These are phyloP conservation scores for Leiothrix lutea DNA, from an alignment of 2,113 vertebrate species.

Conservation along the genomic window DNA sequence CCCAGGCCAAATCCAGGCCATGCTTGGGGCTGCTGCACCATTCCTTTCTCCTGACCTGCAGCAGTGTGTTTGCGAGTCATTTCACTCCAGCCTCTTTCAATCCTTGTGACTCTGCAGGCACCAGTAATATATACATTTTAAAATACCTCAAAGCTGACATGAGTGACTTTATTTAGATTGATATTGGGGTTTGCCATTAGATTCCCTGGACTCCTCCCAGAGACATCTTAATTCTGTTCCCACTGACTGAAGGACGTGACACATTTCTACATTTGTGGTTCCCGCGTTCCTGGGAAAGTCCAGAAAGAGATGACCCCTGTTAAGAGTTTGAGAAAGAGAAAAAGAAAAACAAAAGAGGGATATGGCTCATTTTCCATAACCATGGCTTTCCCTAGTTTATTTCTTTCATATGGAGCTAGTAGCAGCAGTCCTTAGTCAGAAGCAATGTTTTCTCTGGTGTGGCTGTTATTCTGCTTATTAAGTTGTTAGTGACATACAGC, in stretches of 20 bases:
- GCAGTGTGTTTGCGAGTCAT: neutral
- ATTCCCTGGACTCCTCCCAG: neutral
- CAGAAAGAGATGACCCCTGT: neutral
- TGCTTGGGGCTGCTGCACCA: neutral
- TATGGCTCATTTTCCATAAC: neutral
- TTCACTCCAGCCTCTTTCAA: neutral
- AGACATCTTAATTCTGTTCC: neutral
- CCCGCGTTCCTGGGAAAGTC: neutral
- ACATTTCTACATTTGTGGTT: neutral
- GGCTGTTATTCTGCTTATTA: neutral
- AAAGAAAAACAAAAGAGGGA: neutral
- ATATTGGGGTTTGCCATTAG: neutral
- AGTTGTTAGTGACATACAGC: neutral
- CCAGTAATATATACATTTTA: neutral
- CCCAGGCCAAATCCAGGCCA: neutral
- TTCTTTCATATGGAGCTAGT: neutral
- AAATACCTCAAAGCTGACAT: neutral
- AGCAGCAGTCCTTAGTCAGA: neutral
- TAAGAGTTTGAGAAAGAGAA: neutral
- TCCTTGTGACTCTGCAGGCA: neutral
- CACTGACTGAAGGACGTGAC: neutral
- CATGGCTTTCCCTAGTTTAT: neutral
- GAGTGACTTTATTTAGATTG: neutral
- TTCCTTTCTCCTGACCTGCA: neutral
- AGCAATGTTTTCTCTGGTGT: neutral